Percentiles rank a stretch among this genome's conserved stretches.
Conservation (phyloP, 1,140 invertebrate species). For the Sinonovacula constricta region DNA sequence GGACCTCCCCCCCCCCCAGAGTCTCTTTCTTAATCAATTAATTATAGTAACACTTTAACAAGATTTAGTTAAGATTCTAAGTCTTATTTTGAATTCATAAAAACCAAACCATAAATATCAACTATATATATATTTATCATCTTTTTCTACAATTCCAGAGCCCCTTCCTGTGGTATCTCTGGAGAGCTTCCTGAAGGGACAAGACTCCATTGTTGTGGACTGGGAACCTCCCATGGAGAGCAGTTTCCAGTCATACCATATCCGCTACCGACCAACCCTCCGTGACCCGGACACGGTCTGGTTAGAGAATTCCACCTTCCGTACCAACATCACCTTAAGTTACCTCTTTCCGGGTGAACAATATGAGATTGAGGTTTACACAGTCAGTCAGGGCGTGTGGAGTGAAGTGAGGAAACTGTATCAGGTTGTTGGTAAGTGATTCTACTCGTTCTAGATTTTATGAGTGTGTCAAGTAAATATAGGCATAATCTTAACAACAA, state of each 20-base stretch:
- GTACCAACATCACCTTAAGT: constrained; percentile 27
- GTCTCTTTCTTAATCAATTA: too few species aligned
- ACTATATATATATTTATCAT: too few species aligned
- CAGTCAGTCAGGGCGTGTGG: constrained; percentile 7
- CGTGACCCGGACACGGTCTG: constrained; percentile 22
- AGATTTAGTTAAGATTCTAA: too few species aligned
- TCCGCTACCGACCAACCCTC: constrained; percentile 35
- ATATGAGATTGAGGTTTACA: constrained; percentile 46
- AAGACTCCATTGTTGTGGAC: constrained; percentile 16
- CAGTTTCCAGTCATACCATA: constrained; percentile 12
- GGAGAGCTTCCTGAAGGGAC: background rate
- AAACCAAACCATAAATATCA: too few species aligned
- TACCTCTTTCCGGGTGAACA: constrained; percentile 42
- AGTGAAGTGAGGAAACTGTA: constrained; percentile 30
- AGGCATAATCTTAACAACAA: too few species aligned
- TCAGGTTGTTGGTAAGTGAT: constrained; percentile 25
- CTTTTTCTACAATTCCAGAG: too few species aligned
- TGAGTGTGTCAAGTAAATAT: too few species aligned
- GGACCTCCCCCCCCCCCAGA: too few species aligned
- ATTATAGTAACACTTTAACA: too few species aligned
- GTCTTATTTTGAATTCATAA: too few species aligned
- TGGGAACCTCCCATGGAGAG: constrained; percentile 29
- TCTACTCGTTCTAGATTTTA: too few species aligned
- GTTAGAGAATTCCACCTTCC: constrained; percentile 40
- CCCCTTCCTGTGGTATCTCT: constrained; percentile 33